phyloP scores from a whole-genome alignment of 1,140 invertebrate genomes.

The Aphelinus atriplicis region DNA sequence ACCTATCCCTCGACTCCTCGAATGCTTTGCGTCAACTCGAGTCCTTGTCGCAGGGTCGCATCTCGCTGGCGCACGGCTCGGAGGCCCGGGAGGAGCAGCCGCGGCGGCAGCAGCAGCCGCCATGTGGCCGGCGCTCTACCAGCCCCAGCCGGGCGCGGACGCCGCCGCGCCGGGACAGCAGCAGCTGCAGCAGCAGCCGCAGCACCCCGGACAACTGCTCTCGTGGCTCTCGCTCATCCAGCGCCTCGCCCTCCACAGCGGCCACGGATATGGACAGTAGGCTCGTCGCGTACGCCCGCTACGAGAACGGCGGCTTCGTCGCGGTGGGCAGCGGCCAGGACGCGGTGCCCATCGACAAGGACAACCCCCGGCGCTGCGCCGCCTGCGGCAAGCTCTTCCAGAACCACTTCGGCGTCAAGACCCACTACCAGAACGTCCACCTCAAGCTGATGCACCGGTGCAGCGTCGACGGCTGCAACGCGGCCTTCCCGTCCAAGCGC shows the following conservation, averaged over 20 bases:
- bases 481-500: conserved; percentile 93
- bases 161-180: conserved; percentile 38
- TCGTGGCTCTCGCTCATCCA: conserved; percentile 64
- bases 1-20: conserved; percentile 69
- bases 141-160: conserved; percentile 65
- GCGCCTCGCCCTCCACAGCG: conserved; percentile 66
- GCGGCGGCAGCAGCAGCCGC: conserved; percentile 48
- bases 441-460: conserved; percentile 96
- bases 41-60: conserved; percentile 80
- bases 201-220: conserved; percentile 62
- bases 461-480: conserved; percentile 95
- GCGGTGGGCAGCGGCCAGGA: conserved; percentile 70
- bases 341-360: conserved; percentile 85
- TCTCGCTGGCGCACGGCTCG: conserved; percentile 52
- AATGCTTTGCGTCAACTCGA: conserved; percentile 83
- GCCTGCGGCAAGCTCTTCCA: conserved; percentile 94
- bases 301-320: conserved; percentile 78
- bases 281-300: conserved; percentile 71
- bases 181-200: conserved; percentile 29
- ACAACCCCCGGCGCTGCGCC: conserved; percentile 86
- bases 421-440: conserved; percentile 95
- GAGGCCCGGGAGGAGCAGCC: conserved; percentile 38
- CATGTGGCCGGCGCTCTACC: conserved; percentile 64
- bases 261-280: conserved; percentile 66
- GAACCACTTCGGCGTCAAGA: conserved; percentile 94